Evolutionary conservation across 2,797 vertebrate species (phyloP).

Genomic region (Pseudomugil tenellus): DNA sequence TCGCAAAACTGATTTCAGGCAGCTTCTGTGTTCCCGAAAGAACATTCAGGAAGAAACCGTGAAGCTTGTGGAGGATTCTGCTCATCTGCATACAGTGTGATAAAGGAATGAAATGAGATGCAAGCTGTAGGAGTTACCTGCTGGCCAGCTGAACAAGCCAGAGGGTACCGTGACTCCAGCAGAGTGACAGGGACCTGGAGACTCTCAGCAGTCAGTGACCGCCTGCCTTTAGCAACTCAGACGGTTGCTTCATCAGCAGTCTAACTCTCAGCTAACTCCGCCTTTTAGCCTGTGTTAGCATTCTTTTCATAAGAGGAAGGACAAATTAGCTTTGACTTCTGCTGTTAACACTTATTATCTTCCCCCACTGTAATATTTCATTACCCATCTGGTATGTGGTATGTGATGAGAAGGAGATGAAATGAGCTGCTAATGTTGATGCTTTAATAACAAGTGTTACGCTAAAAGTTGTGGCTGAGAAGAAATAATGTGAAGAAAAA

Average conservation of each 20-base stretch:
- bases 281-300: neutral
- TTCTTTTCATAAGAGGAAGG: neutral
- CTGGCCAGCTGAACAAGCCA: neutral
- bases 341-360: too few species aligned
- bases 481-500: neutral
- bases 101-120: neutral
- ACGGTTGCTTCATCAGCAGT: neutral
- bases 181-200: too few species aligned
- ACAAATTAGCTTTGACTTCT: neutral
- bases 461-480: neutral
- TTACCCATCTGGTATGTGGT: too few species aligned
- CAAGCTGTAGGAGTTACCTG: neutral
- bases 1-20: neutral
- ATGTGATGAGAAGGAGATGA: neutral
- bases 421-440: neutral
- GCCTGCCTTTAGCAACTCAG: too few species aligned
- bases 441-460: neutral
- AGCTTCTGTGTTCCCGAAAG: neutral
- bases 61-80: neutral
- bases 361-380: too few species aligned
- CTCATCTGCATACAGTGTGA: neutral
- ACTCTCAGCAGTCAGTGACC: too few species aligned
- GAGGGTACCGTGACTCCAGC: neutral
- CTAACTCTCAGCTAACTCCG: neutral
- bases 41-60: neutral